phyloP scores from a whole-genome alignment of 2,888 invertebrate genomes.

The Bellardia pandia region DNA sequence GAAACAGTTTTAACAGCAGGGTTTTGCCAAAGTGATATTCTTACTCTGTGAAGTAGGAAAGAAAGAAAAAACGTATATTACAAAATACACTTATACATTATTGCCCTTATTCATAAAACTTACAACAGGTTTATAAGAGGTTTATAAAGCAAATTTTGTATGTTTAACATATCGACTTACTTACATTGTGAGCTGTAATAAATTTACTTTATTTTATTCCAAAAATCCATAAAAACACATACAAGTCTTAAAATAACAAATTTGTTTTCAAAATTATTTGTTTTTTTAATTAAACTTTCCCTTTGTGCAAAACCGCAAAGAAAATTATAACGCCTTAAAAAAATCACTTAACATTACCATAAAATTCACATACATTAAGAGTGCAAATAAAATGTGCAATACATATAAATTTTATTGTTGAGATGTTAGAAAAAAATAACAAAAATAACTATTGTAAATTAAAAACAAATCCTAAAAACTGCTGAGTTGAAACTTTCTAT shows the following conservation, averaged over 20 bases:
- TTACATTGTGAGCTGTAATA: not conserved
- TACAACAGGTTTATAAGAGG: too few species aligned
- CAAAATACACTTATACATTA: too few species aligned
- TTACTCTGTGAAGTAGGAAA: too few species aligned
- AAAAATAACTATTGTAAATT: not conserved
- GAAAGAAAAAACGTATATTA: too few species aligned
- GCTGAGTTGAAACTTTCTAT: constrained; percentile 20
- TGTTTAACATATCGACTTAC: too few species aligned
- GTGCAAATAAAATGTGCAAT: constrained; percentile 3
- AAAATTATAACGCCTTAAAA: constrained; percentile 34
- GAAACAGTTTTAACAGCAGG: too few species aligned
- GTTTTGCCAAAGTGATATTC: too few species aligned
- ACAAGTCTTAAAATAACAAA: not conserved
- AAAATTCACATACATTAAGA: not conserved
- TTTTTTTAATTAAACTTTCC: constrained; percentile 34
- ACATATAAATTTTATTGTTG: not conserved
- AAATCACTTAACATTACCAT: constrained; percentile 7
- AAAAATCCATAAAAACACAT: not conserved
- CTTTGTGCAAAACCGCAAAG: constrained; percentile 13
- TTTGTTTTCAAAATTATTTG: not conserved
- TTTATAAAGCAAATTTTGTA: too few species aligned
- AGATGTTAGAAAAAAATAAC: constrained; percentile 13
- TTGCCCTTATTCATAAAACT: too few species aligned
- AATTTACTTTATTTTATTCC: not conserved
- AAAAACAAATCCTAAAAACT: constrained; percentile 27